Base-by-base conservation (phyloP, 1,140 invertebrate genomes). In the Micrasema minimum region DNA sequence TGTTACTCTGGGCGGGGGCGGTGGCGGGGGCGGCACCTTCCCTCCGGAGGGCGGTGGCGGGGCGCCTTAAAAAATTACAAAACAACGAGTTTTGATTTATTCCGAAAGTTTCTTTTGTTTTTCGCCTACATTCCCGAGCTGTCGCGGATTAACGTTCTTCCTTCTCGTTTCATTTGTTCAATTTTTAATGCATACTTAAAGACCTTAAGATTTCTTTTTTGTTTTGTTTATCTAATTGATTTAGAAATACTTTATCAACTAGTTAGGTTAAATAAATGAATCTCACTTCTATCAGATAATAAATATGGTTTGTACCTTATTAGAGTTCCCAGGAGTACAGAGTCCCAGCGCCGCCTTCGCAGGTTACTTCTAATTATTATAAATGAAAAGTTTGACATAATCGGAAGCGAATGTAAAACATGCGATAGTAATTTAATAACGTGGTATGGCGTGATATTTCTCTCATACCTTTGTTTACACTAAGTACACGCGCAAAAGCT, bases 401-500 rank as follows among this genome's bases (percentile, higher is more conserved):
- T 70, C 72, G 67, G 64, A 67, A 74, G 67, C 37, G 72, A 62
- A 62, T 61, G 59, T 66, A 70, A 74, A 74, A 70, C 61, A 66
- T 61, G 67, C 72, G 66, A 65, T 69, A 68, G 70, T 74, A 74
- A 74, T 74, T 74, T 37, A 66, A 74, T 74, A 66, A 66, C 53
- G 41, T 20, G 20, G 20, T 41, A 20, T 55, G 26, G 23, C 57
- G 35, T 43, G 37, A 55, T 31, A n/a, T 31, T 31, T 55, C n/a
- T 2, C 26, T 7, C 26, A 31, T 55, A 55, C 51, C 26, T 66
- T 69, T 70, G 67, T 74, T 74, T 70, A 61, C 51, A 51, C 23
- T 45, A 66, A 67, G 57, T 62, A 67, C 61, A 22, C 48, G 62
- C 61, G 62, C 61, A 12, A 66, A 57, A 57, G 51, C 61, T 57